Conservation (phyloP, 2,113 vertebrate genomes). For the Scomber scombrus region DNA sequence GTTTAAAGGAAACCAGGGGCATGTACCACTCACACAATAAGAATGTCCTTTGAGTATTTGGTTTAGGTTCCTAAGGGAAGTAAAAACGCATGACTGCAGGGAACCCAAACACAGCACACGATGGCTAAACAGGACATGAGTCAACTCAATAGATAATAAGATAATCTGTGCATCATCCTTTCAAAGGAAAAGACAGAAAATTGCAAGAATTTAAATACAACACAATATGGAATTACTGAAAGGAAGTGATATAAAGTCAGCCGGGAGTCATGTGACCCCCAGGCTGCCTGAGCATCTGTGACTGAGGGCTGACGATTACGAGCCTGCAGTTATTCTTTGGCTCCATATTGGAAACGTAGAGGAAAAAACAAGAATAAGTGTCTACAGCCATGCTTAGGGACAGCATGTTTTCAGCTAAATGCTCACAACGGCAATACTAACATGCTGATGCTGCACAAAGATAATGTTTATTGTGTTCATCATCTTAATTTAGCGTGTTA, state of each 20-base stretch:
- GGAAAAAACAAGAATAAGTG: not conserved
- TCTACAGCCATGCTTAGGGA: not conserved
- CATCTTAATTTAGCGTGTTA: too few relatives aligned
- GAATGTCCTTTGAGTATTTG: constrained; percentile 24
- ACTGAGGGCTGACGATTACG: not conserved
- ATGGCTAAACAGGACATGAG: constrained; percentile 48
- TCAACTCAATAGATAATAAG: constrained; percentile 43
- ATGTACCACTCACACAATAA: constrained; percentile 27
- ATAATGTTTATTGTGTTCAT: too few relatives aligned
- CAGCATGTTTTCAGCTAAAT: not conserved
- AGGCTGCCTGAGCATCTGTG: not conserved
- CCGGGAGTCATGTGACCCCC: not conserved
- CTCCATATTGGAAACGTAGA: not conserved
- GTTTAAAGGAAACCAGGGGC: constrained; percentile 3
- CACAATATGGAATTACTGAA: constrained; percentile 10
- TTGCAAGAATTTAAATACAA: constrained; percentile 20
- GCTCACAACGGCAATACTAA: not conserved
- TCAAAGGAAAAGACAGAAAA: constrained; percentile 23
- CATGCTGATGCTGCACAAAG: too few relatives aligned
- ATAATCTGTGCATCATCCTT: constrained; percentile 48
- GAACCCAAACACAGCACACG: constrained; percentile 52
- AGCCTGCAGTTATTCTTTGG: not conserved
- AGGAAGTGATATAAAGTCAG: constrained; percentile 12
- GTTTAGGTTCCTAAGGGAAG: constrained; percentile 28
- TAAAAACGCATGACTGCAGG: constrained; percentile 31